Conservation (phyloP, 92 coral and sea anemone genomes). For the Micromussa lordhowensis region DNA sequence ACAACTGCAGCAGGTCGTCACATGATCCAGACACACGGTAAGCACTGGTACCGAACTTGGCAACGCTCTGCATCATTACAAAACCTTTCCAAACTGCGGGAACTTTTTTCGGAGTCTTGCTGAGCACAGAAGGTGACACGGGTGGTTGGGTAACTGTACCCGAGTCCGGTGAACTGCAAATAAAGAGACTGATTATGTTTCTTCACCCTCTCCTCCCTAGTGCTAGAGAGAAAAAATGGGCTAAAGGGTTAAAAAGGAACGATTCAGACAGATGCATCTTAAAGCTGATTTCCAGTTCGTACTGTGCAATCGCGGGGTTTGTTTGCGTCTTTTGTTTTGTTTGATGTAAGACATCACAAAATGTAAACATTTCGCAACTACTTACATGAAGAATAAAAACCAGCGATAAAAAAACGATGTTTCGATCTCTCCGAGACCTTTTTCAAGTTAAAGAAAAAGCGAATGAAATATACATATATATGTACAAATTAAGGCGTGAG, state of each 20-base stretch:
- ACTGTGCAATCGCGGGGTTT: too few relatives aligned
- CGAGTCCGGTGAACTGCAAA: conserved; percentile 89
- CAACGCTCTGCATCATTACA: conserved; percentile 97
- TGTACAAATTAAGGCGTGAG: too few relatives aligned
- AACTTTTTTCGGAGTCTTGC: conserved; percentile 71
- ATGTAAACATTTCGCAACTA: too few relatives aligned
- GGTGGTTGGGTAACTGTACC: conserved; percentile 66
- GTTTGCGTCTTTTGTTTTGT: too few relatives aligned
- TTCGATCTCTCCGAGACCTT: too few relatives aligned
- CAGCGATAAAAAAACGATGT: too few relatives aligned
- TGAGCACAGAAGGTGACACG: conserved; percentile 67
- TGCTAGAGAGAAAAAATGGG: not conserved
- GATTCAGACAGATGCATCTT: too few relatives aligned
- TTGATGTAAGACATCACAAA: too few relatives aligned
- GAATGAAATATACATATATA: too few relatives aligned
- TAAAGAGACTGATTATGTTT: not conserved
- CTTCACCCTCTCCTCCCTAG: not conserved
- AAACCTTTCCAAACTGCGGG: conserved; percentile 96
- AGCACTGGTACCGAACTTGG: conserved; percentile 95
- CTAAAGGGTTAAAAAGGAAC: not conserved
- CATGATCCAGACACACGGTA: conserved; percentile 94
- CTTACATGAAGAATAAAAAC: too few relatives aligned
- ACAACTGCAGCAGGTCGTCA: conserved; percentile 86
- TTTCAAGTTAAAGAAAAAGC: too few relatives aligned
- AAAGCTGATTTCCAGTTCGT: too few relatives aligned